phyloP scores from a whole-genome alignment of 2,113 vertebrate genomes.

The Callionymus lyra region DNA sequence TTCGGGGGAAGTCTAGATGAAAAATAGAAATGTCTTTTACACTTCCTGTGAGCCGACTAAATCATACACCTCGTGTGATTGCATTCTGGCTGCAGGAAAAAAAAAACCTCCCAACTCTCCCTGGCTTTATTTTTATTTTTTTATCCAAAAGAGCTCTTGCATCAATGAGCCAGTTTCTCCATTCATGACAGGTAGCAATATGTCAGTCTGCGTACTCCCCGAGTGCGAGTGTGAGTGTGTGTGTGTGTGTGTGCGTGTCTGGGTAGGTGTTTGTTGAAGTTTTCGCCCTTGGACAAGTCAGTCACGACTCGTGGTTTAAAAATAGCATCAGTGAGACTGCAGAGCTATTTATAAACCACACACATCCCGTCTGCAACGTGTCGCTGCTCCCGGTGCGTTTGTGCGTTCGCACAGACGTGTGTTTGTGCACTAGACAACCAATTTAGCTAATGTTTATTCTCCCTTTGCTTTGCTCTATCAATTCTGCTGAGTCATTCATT shows the following conservation, averaged over 20 bases:
- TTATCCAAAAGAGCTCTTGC: too few species aligned
- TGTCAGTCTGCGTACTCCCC: too few species aligned
- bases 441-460: constrained; percentile 41
- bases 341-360: constrained; percentile 61
- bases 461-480: constrained; percentile 30
- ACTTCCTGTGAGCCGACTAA: too few species aligned
- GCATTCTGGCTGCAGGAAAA: too few species aligned
- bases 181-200: too few species aligned
- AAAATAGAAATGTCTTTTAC: too few species aligned
- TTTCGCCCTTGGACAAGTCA: constrained; percentile 50
- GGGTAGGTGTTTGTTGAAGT: neutral
- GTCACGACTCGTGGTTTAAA: constrained; percentile 52
- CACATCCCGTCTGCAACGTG: constrained; percentile 43
- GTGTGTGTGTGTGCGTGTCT: neutral
- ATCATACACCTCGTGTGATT: too few species aligned
- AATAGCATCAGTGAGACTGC: constrained; percentile 56
- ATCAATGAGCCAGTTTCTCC: too few species aligned
- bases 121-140: too few species aligned
- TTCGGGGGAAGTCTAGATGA: too few species aligned
- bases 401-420: constrained; percentile 3
- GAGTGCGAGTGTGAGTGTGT: neutral
- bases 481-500: constrained; percentile 48
- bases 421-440: constrained; percentile 1
- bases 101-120: too few species aligned
- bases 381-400: neutral